Conservation (phyloP, 2,888 invertebrate genomes). For the Diogma glabrata region DNA sequence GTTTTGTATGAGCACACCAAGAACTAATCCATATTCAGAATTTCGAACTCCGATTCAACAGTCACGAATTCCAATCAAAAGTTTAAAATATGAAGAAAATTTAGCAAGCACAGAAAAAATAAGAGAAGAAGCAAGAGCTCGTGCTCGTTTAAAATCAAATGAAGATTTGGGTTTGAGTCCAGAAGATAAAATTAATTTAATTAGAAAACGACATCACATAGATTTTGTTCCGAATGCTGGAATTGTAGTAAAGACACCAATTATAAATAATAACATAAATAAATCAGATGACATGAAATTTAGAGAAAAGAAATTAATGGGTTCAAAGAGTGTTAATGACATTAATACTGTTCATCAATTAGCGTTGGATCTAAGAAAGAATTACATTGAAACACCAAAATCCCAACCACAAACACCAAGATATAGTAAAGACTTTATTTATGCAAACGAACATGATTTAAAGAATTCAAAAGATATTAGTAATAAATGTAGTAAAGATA, state of each 20-base stretch:
- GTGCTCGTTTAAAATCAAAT: constrained; percentile 57
- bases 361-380: constrained; percentile 9
- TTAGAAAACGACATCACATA: constrained; percentile 36
- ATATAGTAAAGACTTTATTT: constrained; percentile 5
- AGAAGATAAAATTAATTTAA: constrained; percentile 47
- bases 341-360: constrained; percentile 25
- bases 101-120: constrained; percentile 41
- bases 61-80: constrained; percentile 18
- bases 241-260: constrained; percentile 7
- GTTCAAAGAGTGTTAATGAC: constrained; percentile 36
- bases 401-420: constrained; percentile 6
- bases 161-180: constrained; percentile 62
- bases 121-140: constrained; percentile 49
- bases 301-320: constrained; percentile 33
- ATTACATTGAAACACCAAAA: neutral
- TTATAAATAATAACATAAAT: constrained; percentile 15
- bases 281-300: constrained; percentile 24
- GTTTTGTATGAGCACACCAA: constrained; percentile 21
- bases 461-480: constrained; percentile 1
- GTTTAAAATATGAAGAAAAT: constrained; percentile 17
- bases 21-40: constrained; percentile 3
- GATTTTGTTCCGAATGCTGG: constrained; percentile 21
- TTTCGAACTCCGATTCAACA: constrained; percentile 42
- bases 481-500: neutral
- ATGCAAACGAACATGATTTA: no score